phyloP scores from a whole-genome alignment of 2,888 invertebrate species.

The Leucophora obtusa region DNA sequence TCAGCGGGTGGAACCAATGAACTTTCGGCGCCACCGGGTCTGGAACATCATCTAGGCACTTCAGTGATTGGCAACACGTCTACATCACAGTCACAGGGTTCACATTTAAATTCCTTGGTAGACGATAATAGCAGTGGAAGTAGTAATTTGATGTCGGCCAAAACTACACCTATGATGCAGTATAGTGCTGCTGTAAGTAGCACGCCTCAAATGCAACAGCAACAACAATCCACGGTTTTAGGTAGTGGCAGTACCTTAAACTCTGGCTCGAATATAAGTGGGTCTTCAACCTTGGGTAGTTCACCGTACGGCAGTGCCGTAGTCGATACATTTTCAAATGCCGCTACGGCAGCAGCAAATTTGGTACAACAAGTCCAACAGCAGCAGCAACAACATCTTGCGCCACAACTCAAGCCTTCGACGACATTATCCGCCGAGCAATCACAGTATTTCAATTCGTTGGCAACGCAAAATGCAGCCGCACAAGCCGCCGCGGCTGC shows the following conservation, averaged over 20 bases:
- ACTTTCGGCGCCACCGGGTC: constrained; percentile 78
- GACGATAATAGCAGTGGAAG: constrained; percentile 72
- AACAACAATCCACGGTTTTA: constrained; percentile 48
- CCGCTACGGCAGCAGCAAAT: constrained; percentile 73
- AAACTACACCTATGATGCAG: constrained; percentile 73
- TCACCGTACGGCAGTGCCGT: constrained; percentile 66
- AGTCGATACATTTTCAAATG: constrained; percentile 73
- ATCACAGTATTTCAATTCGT: constrained; percentile 82
- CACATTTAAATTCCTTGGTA: constrained; percentile 73
- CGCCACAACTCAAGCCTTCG: constrained; percentile 81
- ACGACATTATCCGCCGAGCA: constrained; percentile 82
- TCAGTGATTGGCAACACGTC: constrained; percentile 65
- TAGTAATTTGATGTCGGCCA: constrained; percentile 64
- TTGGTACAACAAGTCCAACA: constrained; percentile 76
- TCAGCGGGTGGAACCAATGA: constrained; percentile 65
- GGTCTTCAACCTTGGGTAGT: constrained; percentile 56
- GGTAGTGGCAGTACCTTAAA: constrained; percentile 29
- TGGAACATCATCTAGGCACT: constrained; percentile 77
- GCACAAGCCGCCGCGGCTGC: constrained; percentile 62
- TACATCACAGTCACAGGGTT: constrained; percentile 68
- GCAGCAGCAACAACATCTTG: constrained; percentile 74
- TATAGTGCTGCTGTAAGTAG: constrained; percentile 74
- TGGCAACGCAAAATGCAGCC: constrained; percentile 75
- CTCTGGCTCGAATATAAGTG: constrained; percentile 37
- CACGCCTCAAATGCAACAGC: constrained; percentile 64